phyloP scores from a whole-genome alignment of 2,888 invertebrate species.

The Orthosia gothica region DNA sequence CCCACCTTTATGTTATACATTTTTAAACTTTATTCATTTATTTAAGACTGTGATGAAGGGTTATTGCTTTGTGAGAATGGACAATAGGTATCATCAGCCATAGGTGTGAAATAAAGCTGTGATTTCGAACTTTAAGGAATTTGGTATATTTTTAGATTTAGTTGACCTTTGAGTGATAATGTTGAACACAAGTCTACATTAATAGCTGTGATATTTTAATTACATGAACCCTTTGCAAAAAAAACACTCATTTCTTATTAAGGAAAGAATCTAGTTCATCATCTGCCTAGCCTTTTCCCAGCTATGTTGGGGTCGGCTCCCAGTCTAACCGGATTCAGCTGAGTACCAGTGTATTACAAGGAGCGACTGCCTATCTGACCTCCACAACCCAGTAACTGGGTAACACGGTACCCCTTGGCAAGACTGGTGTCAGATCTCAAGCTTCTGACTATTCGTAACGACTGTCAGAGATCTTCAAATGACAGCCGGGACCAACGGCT shows the following conservation, averaged over 20 bases:
- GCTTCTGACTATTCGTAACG: too few species aligned
- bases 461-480: too few species aligned
- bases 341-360: too few species aligned
- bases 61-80: slow-evolving; percentile 5
- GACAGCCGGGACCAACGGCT: too few species aligned
- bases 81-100: not conserved
- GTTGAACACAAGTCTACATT: not conserved
- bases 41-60: slow-evolving; percentile 38
- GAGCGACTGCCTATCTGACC: too few species aligned
- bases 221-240: not conserved
- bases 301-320: too few species aligned
- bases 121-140: not conserved
- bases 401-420: too few species aligned
- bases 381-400: too few species aligned
- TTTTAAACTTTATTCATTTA: slow-evolving; percentile 62
- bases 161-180: not conserved
- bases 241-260: not conserved
- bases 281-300: too few species aligned
- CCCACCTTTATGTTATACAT: slow-evolving; percentile 57
- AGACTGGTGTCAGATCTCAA: too few species aligned
- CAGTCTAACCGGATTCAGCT: too few species aligned
- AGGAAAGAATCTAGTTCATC: not conserved
- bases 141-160: not conserved
- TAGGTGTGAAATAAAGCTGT: not conserved
- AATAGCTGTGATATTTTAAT: not conserved